phyloP scores from a whole-genome alignment of 2,888 invertebrate species.

The Oscheius sp. region DNA sequence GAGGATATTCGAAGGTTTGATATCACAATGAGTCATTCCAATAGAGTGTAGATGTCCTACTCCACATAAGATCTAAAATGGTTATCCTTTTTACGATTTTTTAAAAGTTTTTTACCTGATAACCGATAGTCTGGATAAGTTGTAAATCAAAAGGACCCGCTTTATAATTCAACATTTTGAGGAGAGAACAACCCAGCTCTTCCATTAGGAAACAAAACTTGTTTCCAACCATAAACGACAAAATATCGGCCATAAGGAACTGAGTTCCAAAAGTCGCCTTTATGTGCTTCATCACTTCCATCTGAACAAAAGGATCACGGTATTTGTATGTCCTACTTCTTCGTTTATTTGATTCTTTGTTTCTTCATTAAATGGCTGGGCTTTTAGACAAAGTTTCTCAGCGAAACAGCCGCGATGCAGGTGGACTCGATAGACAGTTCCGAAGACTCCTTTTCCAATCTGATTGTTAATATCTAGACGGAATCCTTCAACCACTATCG shows the following conservation, averaged over 20 bases:
- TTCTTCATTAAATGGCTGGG: not conserved
- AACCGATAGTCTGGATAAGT: not conserved
- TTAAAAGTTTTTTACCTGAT: not conserved
- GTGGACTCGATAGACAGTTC: not conserved
- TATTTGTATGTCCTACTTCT: too few relatives aligned
- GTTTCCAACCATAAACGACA: not conserved
- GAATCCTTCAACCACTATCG: too few relatives aligned
- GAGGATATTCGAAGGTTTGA: slow-evolving; percentile 8
- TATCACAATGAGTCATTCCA: slow-evolving; percentile 1
- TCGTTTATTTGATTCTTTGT: not conserved
- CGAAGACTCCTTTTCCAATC: slow-evolving; percentile 9
- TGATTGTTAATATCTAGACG: not conserved
- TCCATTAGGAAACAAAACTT: not conserved
- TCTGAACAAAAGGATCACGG: too few relatives aligned
- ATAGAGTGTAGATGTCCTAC: not conserved
- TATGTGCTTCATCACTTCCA: not conserved
- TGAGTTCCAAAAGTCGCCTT: not conserved
- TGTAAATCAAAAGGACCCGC: not conserved
- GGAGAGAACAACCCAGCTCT: not conserved
- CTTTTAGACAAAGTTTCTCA: slow-evolving; percentile 2
- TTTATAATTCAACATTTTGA: not conserved
- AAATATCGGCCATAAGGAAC: not conserved
- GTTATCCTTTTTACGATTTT: not conserved
- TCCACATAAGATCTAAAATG: not conserved
- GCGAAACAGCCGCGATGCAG: not conserved